phyloP scores from a whole-genome alignment of 2,888 invertebrate genomes.

The Oxyteleia sp. region DNA sequence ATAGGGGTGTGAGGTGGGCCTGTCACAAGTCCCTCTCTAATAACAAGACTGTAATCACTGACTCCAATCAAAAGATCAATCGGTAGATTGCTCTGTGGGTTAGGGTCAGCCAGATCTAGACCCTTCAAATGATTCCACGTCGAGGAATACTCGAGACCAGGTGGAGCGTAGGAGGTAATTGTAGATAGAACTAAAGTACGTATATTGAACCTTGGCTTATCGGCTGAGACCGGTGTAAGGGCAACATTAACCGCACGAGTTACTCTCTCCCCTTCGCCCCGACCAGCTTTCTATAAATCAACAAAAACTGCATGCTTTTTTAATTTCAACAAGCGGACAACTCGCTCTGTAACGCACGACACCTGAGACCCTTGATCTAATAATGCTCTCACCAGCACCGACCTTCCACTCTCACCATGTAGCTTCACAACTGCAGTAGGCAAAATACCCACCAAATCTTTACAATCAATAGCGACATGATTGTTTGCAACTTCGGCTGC shows the following conservation, averaged over 20 bases:
- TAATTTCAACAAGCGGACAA: background rate
- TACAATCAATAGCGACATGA: background rate
- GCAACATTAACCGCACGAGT: background rate
- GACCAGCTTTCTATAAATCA: background rate
- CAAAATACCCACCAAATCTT: constrained; percentile 5
- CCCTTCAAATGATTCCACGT: background rate
- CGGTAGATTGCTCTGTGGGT: background rate
- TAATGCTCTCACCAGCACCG: background rate
- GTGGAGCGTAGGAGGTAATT: background rate
- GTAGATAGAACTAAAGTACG: background rate
- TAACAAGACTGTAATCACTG: background rate
- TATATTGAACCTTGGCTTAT: background rate
- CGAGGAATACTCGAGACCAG: background rate
- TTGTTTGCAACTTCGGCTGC: too few species aligned
- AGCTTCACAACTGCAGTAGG: background rate
- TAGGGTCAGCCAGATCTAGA: background rate
- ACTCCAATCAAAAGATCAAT: constrained; percentile 9
- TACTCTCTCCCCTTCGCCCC: background rate
- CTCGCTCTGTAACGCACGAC: background rate
- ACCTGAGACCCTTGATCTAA: constrained; percentile 18
- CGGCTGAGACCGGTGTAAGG: background rate
- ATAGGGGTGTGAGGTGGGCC: constrained; percentile 1
- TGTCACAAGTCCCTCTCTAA: background rate
- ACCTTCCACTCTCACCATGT: background rate
- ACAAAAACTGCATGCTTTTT: background rate